Evolutionary conservation across 2,888 invertebrate genomes (phyloP).

Genomic region (Ormia ochracea): DNA sequence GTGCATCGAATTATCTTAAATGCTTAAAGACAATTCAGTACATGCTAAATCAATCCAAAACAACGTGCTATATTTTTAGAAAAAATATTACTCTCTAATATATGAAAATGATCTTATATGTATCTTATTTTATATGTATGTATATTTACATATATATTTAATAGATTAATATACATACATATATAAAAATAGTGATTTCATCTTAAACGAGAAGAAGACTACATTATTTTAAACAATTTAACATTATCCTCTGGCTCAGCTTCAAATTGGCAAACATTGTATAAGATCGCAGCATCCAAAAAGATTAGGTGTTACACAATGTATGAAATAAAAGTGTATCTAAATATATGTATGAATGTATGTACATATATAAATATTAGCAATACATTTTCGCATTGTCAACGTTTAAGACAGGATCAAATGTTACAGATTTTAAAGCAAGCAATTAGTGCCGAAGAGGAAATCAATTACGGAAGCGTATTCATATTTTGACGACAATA

Average conservation of each 20-base stretch:
- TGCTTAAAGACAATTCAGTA: conserved; percentile 22
- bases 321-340: conserved; percentile 15
- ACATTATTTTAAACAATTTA: background rate
- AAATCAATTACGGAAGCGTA: conserved; percentile 71
- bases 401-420: conserved; percentile 71
- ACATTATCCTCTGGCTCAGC: background rate
- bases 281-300: conserved; percentile 2
- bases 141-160: no score
- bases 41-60: conserved; percentile 13
- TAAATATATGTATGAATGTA: no score
- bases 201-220: background rate
- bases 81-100: background rate
- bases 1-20: conserved; percentile 2
- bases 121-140: no score
- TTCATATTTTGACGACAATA: conserved; percentile 38
- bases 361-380: conserved; percentile 39
- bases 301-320: conserved; percentile 24
- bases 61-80: background rate
- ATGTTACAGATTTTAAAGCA: conserved; percentile 69
- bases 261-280: conserved; percentile 7
- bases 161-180: no score
- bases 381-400: conserved; percentile 36
- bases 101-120: no score
- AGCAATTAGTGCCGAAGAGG: conserved; percentile 40
- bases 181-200: background rate